These are phyloP conservation scores for Crioceris asparagi DNA, from an alignment of 2,888 invertebrate species.

Conservation along the genomic window DNA sequence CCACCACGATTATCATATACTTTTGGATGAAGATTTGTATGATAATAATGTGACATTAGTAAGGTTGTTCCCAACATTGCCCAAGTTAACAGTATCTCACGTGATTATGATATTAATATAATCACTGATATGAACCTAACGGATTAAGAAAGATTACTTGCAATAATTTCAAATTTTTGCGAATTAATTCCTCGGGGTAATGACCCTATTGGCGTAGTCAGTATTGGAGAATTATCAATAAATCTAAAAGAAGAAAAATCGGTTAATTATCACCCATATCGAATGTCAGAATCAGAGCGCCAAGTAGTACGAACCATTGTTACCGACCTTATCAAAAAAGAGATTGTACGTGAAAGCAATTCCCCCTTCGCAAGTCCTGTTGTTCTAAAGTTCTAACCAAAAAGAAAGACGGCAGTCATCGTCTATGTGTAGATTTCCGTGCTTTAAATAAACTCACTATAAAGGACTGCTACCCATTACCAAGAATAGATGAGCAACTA, in stretches of 20 bases:
- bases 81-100: background rate
- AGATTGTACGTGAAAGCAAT: slow-evolving; percentile 1
- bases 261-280: background rate
- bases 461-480: too few species aligned
- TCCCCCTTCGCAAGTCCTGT: background rate
- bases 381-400: too few species aligned
- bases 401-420: slow-evolving; percentile 1
- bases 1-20: background rate
- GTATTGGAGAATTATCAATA: background rate
- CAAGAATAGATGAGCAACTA: background rate
- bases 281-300: background rate
- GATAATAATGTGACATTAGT: background rate
- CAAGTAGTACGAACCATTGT: background rate
- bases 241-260: background rate
- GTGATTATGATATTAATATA: background rate
- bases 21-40: background rate
- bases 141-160: background rate
- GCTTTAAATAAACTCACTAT: background rate
- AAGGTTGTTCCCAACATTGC: background rate
- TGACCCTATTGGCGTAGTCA: background rate
- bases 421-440: slow-evolving; percentile 1
- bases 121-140: background rate
- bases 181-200: background rate
- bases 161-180: background rate
- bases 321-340: background rate